These are phyloP conservation scores for Eretmochelys imbricata DNA, from an alignment of 2,113 vertebrate species.

Conservation along the genomic window DNA sequence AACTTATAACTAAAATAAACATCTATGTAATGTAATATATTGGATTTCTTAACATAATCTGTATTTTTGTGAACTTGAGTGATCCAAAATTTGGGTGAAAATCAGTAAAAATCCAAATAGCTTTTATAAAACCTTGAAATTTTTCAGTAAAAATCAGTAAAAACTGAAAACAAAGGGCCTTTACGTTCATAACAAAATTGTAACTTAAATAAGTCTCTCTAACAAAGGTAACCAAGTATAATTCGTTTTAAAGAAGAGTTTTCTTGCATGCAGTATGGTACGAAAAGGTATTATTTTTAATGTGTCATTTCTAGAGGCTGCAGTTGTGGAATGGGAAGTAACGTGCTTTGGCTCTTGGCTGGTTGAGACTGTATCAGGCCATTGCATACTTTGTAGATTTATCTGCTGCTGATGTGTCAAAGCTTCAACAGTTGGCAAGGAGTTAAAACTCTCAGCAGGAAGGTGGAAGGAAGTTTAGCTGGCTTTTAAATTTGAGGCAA, in stretches of 20 bases:
- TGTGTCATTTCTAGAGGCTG: slow-evolving; percentile 35
- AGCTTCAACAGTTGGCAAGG: slow-evolving; percentile 76
- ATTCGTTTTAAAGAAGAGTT: not conserved
- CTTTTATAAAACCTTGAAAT: not conserved
- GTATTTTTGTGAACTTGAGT: not conserved
- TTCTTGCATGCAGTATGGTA: not conserved
- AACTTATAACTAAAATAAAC: not conserved
- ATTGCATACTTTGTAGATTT: slow-evolving; percentile 54
- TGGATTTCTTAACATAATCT: not conserved
- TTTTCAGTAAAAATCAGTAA: not conserved
- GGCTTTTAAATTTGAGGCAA: slow-evolving; percentile 76
- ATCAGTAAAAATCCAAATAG: not conserved
- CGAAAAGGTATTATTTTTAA: not conserved
- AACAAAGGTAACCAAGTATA: not conserved
- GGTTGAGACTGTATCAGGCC: slow-evolving; percentile 35
- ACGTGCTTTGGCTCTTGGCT: slow-evolving; percentile 30
- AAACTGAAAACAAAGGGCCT: not conserved
- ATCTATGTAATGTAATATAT: not conserved
- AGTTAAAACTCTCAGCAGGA: slow-evolving; percentile 83
- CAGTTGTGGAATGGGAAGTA: slow-evolving; percentile 24
- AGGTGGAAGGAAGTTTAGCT: slow-evolving; percentile 79
- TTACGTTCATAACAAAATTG: not conserved
- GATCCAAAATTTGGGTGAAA: not conserved
- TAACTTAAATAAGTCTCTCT: not conserved
- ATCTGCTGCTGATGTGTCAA: slow-evolving; percentile 74